Percentiles rank a stretch among this genome's conserved stretches.
Evolutionary conservation across 23 tunicate species (phyloP).

Genomic region (Corella eumyota): DNA sequence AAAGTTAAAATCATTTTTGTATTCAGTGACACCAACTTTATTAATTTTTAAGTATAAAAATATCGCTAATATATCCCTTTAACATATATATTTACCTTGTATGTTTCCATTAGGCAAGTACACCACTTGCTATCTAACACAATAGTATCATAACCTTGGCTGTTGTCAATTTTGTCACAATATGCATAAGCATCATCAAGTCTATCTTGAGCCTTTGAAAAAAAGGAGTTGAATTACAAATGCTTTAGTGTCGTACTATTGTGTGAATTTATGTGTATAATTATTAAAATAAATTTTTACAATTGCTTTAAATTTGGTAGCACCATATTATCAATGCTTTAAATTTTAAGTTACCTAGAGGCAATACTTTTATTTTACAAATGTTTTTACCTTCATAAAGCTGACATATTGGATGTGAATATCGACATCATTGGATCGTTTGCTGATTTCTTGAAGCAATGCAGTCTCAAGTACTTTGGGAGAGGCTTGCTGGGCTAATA

Average conservation of each 20-base stretch:
- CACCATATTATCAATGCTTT: too few species aligned
- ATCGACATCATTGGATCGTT: conserved; percentile 37
- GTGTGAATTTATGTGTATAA: neutral
- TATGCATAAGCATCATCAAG: conserved; percentile 38
- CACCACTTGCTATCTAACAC: conserved; percentile 37
- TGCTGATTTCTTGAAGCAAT: conserved; percentile 48
- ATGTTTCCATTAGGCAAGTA: conserved; percentile 23
- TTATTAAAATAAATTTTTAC: neutral
- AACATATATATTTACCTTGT: conserved; percentile 28
- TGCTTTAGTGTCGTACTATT: neutral
- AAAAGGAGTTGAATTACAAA: neutral
- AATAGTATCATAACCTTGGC: conserved; percentile 1
- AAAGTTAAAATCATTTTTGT: too few species aligned
- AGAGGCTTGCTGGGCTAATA: conserved; percentile 54
- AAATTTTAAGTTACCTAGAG: too few species aligned
- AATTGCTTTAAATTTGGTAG: neutral
- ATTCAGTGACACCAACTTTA: too few species aligned
- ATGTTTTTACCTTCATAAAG: conserved; percentile 41
- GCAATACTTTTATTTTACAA: too few species aligned
- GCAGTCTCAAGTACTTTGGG: conserved; percentile 38
- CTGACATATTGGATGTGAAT: conserved; percentile 62
- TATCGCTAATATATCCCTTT: too few species aligned
- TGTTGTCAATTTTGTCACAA: conserved; percentile 28
- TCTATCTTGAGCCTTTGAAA: conserved; percentile 26
- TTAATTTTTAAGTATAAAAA: too few species aligned